Base-by-base conservation (phyloP, 1,140 invertebrate genomes). In the Phymastichus coffea region DNA sequence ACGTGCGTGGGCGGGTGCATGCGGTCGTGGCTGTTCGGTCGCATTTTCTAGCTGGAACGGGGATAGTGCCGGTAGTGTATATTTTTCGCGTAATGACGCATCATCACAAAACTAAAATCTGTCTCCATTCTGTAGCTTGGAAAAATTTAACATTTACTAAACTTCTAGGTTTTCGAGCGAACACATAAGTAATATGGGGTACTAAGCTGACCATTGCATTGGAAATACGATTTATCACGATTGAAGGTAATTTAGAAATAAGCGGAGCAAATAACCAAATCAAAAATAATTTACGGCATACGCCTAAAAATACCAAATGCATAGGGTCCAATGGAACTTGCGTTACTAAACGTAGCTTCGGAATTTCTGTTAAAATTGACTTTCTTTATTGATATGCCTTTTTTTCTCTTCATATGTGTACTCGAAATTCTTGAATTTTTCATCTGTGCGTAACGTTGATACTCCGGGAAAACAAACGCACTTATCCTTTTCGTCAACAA, bases 71-170 rank as follows among this genome's bases (percentile, higher is more conserved):
- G n/a, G n/a, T n/a, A n/a, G n/a, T n/a, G n/a, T n/a, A n/a, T n/a
- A n/a, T n/a, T n/a, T n/a, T n/a, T n/a, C n/a, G n/a, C n/a, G n/a
- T n/a, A n/a, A n/a, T n/a, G n/a, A n/a, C n/a, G n/a, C n/a, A n/a
- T n/a, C n/a, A n/a, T n/a, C n/a, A n/a, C n/a, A n/a, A 81, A 14
- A 81, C 54, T 12, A 82, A 43, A 65, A 81, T 79, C 41, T 70
- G 67, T 43, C 78, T 60, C 61, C 73, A 77, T 63, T 81, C 79
- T 43, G 80, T 80, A 12, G 76, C 80, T 63, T 81, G 81, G 73
- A 74, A 82, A 37, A 64, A 60, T 4, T 72, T 68, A 20, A 78
- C 9, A 25, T 78, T 69, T 19, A 44, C 43, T 15, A 81, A 52
- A 20, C 55, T 15, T 40, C 76, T 49, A 14, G 77, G 71, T 61